A percentile compares a stretch with the other conserved stretches of the same genome.
phyloP scores from a whole-genome alignment of 30 jellyfish, hydroid and myxozoan genomes.

The Hydractinia echinata region DNA sequence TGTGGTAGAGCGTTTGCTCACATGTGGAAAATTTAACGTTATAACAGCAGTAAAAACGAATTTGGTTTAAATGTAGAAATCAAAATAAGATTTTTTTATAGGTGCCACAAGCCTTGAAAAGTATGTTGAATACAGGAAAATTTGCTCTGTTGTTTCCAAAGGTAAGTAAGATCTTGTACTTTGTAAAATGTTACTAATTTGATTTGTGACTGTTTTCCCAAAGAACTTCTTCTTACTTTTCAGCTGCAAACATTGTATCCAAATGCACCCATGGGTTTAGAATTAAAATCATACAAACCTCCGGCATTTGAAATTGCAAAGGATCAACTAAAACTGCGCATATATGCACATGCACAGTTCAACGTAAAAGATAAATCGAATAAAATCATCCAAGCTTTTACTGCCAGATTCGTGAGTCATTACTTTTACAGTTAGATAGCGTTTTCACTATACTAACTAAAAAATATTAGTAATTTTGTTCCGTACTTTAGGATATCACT shows the following conservation, averaged over 20 bases:
- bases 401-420: neutral
- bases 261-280: neutral
- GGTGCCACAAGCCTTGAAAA: neutral
- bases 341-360: neutral
- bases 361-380: neutral
- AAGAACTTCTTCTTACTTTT: neutral
- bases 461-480: too few species aligned
- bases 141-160: constrained; percentile 1
- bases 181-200: neutral
- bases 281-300: neutral
- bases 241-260: neutral
- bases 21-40: too few species aligned
- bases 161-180: neutral
- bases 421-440: too few species aligned
- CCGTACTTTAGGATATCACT: too few species aligned
- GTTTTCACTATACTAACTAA: too few species aligned
- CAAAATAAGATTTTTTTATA: neutral
- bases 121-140: neutral
- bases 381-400: neutral
- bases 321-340: neutral
- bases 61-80: too few species aligned
- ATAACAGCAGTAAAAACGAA: too few species aligned
- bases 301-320: neutral
- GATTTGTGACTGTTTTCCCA: neutral
- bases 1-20: too few species aligned